phyloP scores from a whole-genome alignment of 2,888 invertebrate species.

The Schrankia costaestrigalis region DNA sequence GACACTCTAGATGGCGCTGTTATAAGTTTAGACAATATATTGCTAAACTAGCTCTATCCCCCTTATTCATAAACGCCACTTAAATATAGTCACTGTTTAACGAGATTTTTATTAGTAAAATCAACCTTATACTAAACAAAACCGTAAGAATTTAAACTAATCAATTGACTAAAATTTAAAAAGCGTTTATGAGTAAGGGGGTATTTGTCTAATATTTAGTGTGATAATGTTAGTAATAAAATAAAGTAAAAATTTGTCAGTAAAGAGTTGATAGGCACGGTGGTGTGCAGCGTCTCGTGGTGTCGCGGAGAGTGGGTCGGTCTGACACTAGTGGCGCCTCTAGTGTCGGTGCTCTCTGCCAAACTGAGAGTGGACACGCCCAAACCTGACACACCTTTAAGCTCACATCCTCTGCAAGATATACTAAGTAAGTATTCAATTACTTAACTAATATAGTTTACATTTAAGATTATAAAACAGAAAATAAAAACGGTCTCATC shows the following conservation, averaged over 20 bases:
- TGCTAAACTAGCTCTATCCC: too few relatives aligned
- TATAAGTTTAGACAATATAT: too few relatives aligned
- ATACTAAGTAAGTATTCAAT: slow-evolving; percentile 43
- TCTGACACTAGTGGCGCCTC: slow-evolving; percentile 79
- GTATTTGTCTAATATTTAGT: too few relatives aligned
- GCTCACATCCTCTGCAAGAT: slow-evolving; percentile 33
- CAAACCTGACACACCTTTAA: slow-evolving; percentile 25
- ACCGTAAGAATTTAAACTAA: too few relatives aligned
- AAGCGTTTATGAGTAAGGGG: too few relatives aligned
- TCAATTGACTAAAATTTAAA: too few relatives aligned
- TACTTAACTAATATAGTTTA: neutral
- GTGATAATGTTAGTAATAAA: neutral
- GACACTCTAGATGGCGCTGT: too few relatives aligned
- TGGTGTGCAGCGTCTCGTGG: slow-evolving; percentile 82
- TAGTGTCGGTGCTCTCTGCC: slow-evolving; percentile 67
- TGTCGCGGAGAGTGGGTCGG: slow-evolving; percentile 84
- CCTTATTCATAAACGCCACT: too few relatives aligned
- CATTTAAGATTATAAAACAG: neutral
- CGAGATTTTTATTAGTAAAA: too few relatives aligned
- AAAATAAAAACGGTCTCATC: neutral
- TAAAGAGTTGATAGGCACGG: slow-evolving; percentile 70
- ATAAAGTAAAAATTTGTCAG: slow-evolving; percentile 29
- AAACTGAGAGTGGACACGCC: slow-evolving; percentile 62
- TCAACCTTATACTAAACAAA: too few relatives aligned
- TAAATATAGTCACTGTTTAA: too few relatives aligned